Evolutionary conservation across 2,113 vertebrate genomes (phyloP).

Genomic region (Pyxicephalus adspersus): DNA sequence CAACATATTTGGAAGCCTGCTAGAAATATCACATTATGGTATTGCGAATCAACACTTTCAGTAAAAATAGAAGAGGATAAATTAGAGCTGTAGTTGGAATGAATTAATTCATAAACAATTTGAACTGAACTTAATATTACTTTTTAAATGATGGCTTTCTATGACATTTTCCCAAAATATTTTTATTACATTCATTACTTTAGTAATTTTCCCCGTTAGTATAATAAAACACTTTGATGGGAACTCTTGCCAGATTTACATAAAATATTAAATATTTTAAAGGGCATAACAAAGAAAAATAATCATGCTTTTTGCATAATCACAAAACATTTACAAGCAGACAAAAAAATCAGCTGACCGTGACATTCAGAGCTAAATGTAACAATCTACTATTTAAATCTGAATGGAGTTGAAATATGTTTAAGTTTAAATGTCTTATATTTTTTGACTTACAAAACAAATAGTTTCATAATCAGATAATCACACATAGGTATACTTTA

Average conservation of each 20-base stretch:
- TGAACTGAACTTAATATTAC: conserved; percentile 1
- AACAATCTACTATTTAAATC: neutral
- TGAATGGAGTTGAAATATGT: neutral
- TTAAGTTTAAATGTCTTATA: neutral
- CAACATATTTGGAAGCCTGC: neutral
- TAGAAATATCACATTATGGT: conserved; percentile 5
- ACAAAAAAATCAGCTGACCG: conserved; percentile 24
- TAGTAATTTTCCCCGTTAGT: conserved; percentile 26
- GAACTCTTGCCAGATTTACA: conserved; percentile 42
- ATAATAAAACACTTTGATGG: conserved; percentile 49
- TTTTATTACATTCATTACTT: conserved; percentile 40
- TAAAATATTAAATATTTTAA: conserved; percentile 44
- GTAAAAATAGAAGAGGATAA: neutral
- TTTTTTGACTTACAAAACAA: neutral
- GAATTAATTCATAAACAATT: conserved; percentile 18
- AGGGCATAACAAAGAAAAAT: conserved; percentile 34
- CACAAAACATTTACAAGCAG: conserved; percentile 20
- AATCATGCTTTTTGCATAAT: conserved; percentile 27
- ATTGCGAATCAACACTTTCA: conserved; percentile 24
- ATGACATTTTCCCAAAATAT: conserved; percentile 41
- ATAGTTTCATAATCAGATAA: no score
- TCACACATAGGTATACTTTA: no score
- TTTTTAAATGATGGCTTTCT: conserved; percentile 10
- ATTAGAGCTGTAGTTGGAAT: conserved; percentile 4
- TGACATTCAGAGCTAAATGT: neutral